A percentile compares a stretch with the other conserved stretches of the same genome.
phyloP scores from a whole-genome alignment of 2,888 invertebrate genomes.

The Drosophila seclusa region DNA sequence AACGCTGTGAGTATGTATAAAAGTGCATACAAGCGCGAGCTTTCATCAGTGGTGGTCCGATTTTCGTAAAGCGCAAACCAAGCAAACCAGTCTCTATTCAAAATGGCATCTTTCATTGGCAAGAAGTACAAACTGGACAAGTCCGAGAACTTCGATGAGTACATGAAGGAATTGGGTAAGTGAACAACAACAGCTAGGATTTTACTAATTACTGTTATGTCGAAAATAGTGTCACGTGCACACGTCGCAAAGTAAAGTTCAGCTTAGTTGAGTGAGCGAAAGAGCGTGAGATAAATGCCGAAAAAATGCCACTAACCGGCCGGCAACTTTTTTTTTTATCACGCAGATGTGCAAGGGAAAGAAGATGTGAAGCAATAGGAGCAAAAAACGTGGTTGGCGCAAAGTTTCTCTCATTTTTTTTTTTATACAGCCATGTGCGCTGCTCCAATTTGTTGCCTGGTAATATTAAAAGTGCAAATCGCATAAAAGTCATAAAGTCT shows the following conservation, averaged over 20 bases:
- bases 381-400: conserved; percentile 57
- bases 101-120: conserved; percentile 86
- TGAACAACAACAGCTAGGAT: conserved; percentile 49
- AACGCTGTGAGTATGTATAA: conserved; percentile 41
- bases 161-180: conserved; percentile 95
- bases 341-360: conserved; percentile 41
- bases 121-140: conserved; percentile 92
- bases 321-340: conserved; percentile 52
- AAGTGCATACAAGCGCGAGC: conserved; percentile 33
- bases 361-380: conserved; percentile 41
- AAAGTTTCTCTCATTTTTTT: background rate
- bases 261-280: conserved; percentile 11
- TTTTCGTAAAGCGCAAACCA: conserved; percentile 25
- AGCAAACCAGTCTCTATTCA: conserved; percentile 27
- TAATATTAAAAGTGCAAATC: conserved; percentile 29
- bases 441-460: conserved; percentile 16
- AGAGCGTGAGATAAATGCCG: conserved; percentile 18
- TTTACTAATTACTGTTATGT: background rate
- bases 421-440: background rate
- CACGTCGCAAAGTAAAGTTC: conserved; percentile 7
- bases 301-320: conserved; percentile 63
- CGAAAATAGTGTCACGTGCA: conserved; percentile 3
- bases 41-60: conserved; percentile 49
- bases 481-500: conserved; percentile 21
- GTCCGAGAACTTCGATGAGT: conserved; percentile 94